Base-by-base conservation (phyloP, 2,888 invertebrate species). In the Tenthredo mesomela region DNA sequence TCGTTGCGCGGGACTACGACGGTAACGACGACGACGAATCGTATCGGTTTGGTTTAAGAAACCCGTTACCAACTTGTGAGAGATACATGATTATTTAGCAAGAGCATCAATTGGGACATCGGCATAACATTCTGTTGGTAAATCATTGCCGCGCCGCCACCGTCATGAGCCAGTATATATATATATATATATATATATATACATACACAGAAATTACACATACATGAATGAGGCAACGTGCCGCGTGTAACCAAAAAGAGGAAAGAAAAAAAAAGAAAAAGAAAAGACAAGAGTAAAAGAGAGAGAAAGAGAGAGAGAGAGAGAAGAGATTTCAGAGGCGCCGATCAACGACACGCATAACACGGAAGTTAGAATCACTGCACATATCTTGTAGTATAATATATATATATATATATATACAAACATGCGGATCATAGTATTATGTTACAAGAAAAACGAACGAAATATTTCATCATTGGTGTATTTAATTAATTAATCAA, bases 91-190 rank as follows among this genome's bases (percentile, higher is more conserved):
- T 82, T 82, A 91, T 91, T 91, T 90, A 90, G 92, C 89, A 91
- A 91, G 90, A 90, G 88, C 88, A 88, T 88, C 88, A 89, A 92
- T 92, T 91, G 91, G 90, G 91, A 89, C 92, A 92, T 91, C 91
- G 90, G 85, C 88, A 88, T 88, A 88, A 89, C 88, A 86, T 87
- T 88, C 88, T 88, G 88, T 90, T 89, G 89, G 90, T 88, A 90
- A 89, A 89, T 88, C 87, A 87, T 87, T 87, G 89, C 89, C 88
- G 85, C 86, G 87, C 88, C 25, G 73, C 9, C 43, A 73, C 88
- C 25, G 73, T n/a, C 43, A 73, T 73, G 10, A 40, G 73, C 12
- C 25, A 33, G 67, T 33, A 15, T 61, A 21, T 58, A 33, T 73
- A 18, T 40, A 73, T 33, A 15, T 61, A 21, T 58, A 33, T 73